phyloP scores from a whole-genome alignment of 1,140 invertebrate species.

The Episyrphus balteatus region DNA sequence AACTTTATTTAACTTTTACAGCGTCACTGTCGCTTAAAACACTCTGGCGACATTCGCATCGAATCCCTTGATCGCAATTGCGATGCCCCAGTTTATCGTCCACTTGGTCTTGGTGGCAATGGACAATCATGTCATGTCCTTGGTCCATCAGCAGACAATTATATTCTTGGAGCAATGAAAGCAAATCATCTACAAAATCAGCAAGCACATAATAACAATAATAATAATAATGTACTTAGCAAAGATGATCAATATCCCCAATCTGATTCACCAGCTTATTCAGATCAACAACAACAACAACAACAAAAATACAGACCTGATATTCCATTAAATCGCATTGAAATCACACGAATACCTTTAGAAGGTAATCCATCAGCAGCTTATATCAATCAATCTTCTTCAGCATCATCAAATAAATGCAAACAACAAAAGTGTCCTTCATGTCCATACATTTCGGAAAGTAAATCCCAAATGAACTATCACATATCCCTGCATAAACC shows the following conservation, averaged over 20 bases:
- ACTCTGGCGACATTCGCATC: slow-evolving; percentile 56
- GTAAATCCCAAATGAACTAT: slow-evolving; percentile 72
- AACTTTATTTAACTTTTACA: slow-evolving; percentile 35
- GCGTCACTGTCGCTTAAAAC: slow-evolving; percentile 62
- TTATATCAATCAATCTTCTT: slow-evolving; percentile 11
- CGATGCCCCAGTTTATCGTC: slow-evolving; percentile 35
- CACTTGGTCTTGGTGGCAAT: slow-evolving; percentile 20
- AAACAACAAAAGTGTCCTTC: slow-evolving; percentile 54
- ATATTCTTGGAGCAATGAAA: slow-evolving; percentile 15
- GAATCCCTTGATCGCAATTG: slow-evolving; percentile 43
- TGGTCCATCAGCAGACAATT: not conserved
- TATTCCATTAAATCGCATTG: slow-evolving; percentile 25
- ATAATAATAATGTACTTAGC: not conserved
- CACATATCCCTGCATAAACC: slow-evolving; percentile 76
- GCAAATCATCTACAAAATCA: slow-evolving; percentile 1
- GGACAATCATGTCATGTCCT: not conserved
- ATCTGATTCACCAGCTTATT: slow-evolving; percentile 1
- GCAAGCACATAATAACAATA: slow-evolving; percentile 4
- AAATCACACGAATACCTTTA: slow-evolving; percentile 24
- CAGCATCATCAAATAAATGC: slow-evolving; percentile 10
- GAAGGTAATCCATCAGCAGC: slow-evolving; percentile 3
- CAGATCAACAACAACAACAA: slow-evolving; percentile 7
- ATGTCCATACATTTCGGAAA: slow-evolving; percentile 72
- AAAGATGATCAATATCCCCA: not conserved
- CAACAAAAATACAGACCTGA: slow-evolving; percentile 3